phyloP scores from a whole-genome alignment of 2,113 vertebrate species.

The Microcebus ravelobensis region DNA sequence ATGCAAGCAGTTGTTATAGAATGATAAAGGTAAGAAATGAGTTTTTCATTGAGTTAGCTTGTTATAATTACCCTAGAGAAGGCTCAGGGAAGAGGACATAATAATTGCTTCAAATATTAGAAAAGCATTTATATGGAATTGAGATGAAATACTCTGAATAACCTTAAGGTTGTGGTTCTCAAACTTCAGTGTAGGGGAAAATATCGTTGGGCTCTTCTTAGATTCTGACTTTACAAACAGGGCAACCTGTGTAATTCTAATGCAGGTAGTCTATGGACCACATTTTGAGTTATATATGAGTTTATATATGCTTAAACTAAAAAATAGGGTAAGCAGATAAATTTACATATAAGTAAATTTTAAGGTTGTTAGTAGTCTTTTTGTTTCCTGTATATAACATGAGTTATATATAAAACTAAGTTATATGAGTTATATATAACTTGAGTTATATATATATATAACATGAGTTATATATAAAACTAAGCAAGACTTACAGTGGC shows the following conservation, averaged over 20 bases:
- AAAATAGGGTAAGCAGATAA: too few species aligned
- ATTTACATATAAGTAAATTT: too few species aligned
- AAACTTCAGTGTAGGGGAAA: background rate
- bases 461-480: too few species aligned
- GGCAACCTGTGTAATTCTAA: background rate
- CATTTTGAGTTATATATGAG: too few species aligned
- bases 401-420: too few species aligned
- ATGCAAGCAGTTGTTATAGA: background rate
- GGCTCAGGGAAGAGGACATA: background rate
- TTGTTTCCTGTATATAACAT: too few species aligned
- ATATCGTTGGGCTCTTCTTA: background rate
- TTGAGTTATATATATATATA: too few species aligned
- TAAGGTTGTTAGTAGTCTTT: too few species aligned
- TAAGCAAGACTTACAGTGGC: background rate
- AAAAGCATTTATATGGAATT: slow-evolving; percentile 37
- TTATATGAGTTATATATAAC: too few species aligned
- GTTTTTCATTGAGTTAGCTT: slow-evolving; percentile 39
- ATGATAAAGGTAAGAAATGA: background rate
- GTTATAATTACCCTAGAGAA: slow-evolving; percentile 29
- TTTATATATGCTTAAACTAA: too few species aligned
- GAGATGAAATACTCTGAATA: background rate
- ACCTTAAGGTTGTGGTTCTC: background rate
- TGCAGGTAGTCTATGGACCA: background rate
- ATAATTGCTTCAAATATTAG: slow-evolving; percentile 44
- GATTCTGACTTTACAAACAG: background rate